phyloP scores from a whole-genome alignment of 2,888 invertebrate genomes.

The Synergus gifuensis region DNA sequence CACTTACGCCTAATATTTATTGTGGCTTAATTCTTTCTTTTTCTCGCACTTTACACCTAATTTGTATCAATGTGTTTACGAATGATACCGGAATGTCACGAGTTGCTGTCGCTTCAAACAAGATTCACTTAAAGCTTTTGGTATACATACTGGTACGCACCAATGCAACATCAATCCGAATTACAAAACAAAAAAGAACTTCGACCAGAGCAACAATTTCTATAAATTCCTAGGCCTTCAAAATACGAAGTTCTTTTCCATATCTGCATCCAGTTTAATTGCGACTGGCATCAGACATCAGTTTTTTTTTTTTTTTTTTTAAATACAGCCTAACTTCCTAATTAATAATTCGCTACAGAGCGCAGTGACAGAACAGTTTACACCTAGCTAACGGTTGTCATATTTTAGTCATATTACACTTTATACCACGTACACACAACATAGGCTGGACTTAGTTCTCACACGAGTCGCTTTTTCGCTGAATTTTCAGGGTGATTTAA shows the following conservation, averaged over 20 bases:
- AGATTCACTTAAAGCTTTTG: constrained; percentile 51
- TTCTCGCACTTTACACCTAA: constrained; percentile 60
- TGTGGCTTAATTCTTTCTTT: constrained; percentile 47
- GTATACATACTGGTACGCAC: constrained; percentile 44
- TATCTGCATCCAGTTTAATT: constrained; percentile 27
- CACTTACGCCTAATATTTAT: constrained; percentile 58
- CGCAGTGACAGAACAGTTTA: constrained; percentile 61
- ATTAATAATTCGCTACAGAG: constrained; percentile 54
- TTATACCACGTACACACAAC: constrained; percentile 46
- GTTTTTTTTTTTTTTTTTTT: constrained; percentile 42
- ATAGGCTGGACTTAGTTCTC: constrained; percentile 56
- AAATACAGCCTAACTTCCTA: constrained; percentile 55
- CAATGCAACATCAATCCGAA: constrained; percentile 3
- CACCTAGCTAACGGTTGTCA: constrained; percentile 48
- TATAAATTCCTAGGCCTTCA: constrained; percentile 31
- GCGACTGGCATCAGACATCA: constrained; percentile 46
- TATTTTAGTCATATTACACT: constrained; percentile 39
- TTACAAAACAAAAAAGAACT: constrained; percentile 24
- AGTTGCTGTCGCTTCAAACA: constrained; percentile 60
- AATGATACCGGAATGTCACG: constrained; percentile 75
- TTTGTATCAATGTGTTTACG: constrained; percentile 68
- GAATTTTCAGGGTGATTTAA: constrained; percentile 47
- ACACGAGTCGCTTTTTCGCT: constrained; percentile 35
- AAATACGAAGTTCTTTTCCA: neutral
- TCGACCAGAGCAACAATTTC: constrained; percentile 26